Evolutionary conservation across 37 sponge, comb jelly and placozoan species (phyloP).

Genomic region (Axinella damicornis): DNA sequence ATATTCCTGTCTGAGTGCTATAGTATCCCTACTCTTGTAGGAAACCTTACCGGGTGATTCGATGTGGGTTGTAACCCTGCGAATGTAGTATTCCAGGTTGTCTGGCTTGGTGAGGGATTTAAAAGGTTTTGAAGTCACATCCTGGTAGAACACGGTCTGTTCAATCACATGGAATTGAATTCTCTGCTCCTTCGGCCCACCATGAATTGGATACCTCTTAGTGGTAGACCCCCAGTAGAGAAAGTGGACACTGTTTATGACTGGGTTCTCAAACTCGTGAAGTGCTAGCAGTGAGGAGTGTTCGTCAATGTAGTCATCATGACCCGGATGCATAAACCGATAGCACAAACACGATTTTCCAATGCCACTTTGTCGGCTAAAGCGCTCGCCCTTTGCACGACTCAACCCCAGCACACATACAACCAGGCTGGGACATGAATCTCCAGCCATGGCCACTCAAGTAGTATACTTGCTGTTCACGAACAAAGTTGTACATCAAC

Average conservation of each 20-base stretch:
- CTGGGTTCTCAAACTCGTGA: conserved; percentile 70
- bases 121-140: conserved; percentile 60
- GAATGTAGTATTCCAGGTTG: conserved; percentile 29
- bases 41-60: conserved; percentile 63
- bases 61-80: conserved; percentile 15
- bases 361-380: conserved; percentile 28
- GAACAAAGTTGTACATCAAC: no score
- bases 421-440: not conserved
- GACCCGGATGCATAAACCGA: conserved; percentile 67
- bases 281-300: conserved; percentile 70
- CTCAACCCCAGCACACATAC: conserved; percentile 60
- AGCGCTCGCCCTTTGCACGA: conserved; percentile 1
- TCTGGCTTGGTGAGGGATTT: not conserved
- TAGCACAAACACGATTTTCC: conserved; percentile 84
- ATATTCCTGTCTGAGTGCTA: not conserved
- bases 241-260: conserved; percentile 48
- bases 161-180: conserved; percentile 63
- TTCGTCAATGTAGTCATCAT: conserved; percentile 47
- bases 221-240: conserved; percentile 70
- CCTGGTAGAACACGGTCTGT: conserved; percentile 75
- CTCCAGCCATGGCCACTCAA: no score
- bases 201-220: not conserved
- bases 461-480: no score
- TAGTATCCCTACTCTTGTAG: conserved; percentile 44
- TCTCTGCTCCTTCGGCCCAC: not conserved